A percentile compares a stretch with the other conserved stretches of the same genome.
These are phyloP conservation scores for Stictonetta naevosa DNA, from an alignment of 2,113 vertebrate species.

Conservation along the genomic window DNA sequence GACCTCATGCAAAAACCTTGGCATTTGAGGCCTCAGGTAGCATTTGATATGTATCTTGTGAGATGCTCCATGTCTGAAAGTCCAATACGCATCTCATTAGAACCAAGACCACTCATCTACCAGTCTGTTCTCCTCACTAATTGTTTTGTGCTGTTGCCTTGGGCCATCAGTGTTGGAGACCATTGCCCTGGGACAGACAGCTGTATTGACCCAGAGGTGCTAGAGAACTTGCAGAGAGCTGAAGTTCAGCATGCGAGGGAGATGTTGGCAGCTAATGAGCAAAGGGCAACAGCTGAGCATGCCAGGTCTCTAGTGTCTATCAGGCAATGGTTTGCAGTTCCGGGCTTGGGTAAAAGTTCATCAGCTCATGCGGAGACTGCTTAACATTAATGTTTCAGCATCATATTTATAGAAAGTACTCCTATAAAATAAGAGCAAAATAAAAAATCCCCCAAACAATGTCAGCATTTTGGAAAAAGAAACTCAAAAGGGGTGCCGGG, in stretches of 20 bases:
- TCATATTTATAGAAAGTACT: accelerated
- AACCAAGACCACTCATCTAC: neutral
- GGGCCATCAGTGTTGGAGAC: neutral
- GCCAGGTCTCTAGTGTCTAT: neutral
- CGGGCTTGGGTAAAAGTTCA: neutral
- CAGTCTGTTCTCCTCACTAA: neutral
- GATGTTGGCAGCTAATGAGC: conserved; percentile 1
- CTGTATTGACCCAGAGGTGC: neutral
- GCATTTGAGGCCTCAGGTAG: neutral
- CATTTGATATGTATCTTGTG: neutral
- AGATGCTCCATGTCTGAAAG: neutral
- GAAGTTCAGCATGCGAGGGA: conserved; percentile 13
- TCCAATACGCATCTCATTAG: neutral
- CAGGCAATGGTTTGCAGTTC: neutral
- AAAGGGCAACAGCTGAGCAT: neutral
- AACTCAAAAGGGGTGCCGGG: accelerated
- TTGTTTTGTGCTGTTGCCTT: neutral
- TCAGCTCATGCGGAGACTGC: neutral
- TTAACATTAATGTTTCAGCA: neutral
- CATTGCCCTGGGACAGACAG: accelerated
- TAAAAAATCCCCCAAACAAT: neutral
- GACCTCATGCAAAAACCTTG: neutral
- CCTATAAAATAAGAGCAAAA: neutral
- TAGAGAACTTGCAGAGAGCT: neutral
- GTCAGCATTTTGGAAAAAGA: neutral